Base-by-base conservation (phyloP, 2,797 vertebrate genomes). In the Liparis tanakae region DNA sequence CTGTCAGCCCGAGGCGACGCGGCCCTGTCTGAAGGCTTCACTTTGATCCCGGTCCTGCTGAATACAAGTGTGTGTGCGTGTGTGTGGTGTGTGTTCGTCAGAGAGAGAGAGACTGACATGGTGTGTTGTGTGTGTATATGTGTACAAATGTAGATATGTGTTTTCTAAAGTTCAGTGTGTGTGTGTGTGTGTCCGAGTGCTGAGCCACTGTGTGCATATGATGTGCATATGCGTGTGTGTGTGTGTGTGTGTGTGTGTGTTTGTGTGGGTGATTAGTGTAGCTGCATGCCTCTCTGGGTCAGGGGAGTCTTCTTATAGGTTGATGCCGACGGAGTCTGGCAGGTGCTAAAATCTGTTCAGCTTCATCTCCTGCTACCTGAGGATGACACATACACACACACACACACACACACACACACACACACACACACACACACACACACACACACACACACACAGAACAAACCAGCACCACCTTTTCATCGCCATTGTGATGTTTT, bases 1-100 rank as follows among this genome's bases (percentile, higher is more conserved):
- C 81, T 77, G 78, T 90, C 81, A 81, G 79, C 87, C 85, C 2
- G 39, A 81, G 87, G 87, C 79, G 18, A 37, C 6, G 34, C 69
- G 33, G 70, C 62, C 39, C 72, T 75, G 74, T 82, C 76, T 70
- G 70, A 76, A 75, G 51, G 41, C 72, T 77, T 74, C 63, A 20
- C 86, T 91, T 84, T 89, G 81, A 89, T 86, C 72, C 70, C 51
- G 53, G 25, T 37, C 36, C 70, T 46, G 39, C 73, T 66, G 5
- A 65, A 65, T 51, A 44, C 34, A 6, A 7, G 12, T 22, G 25
- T 60, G 67, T 15, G 56, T n/a, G n/a, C n/a, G n/a, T n/a, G n/a
- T 43, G 3, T 70, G 62, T 60, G 55, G 55, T 66, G 36, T 39
- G 33, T 57, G 48, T 43, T 37, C 54, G 41, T 46, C 2, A 43